Percentiles rank a stretch among this genome's conserved stretches.
Conservation (phyloP, 2,113 vertebrate species). For the Gavialis gangeticus region DNA sequence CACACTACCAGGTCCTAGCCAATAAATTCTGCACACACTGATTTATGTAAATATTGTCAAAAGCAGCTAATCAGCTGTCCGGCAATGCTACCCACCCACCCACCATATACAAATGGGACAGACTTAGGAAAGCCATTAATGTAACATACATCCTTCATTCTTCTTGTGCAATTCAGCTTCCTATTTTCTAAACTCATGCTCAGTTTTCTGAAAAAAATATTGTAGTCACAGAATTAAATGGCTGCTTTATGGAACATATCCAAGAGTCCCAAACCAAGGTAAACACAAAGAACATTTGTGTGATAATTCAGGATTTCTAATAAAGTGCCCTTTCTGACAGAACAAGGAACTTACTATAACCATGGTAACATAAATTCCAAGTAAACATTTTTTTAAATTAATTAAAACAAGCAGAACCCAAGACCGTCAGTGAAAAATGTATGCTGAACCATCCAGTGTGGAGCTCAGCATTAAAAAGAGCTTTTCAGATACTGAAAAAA, state of each 20-base stretch:
- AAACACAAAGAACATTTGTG: slow-evolving; percentile 44
- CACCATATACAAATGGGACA: not conserved
- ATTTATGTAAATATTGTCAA: not conserved
- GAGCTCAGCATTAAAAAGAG: not conserved
- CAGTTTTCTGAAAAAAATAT: not conserved
- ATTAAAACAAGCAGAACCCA: slow-evolving; percentile 24
- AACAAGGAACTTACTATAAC: slow-evolving; percentile 33
- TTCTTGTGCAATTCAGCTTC: not conserved
- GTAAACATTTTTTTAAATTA: slow-evolving; percentile 63
- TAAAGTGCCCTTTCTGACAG: not conserved
- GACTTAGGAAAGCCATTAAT: slow-evolving; percentile 5
- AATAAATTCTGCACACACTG: not conserved
- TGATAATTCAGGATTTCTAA: slow-evolving; percentile 54
- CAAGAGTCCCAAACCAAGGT: slow-evolving; percentile 4
- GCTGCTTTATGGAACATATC: slow-evolving; percentile 21
- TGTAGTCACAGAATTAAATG: slow-evolving; percentile 18
- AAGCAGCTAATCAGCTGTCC: not conserved
- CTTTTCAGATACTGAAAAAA: slow-evolving; percentile 27
- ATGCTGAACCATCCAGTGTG: not conserved
- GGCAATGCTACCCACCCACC: not conserved
- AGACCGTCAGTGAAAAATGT: slow-evolving; percentile 34
- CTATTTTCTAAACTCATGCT: slow-evolving; percentile 32
- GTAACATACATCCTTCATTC: not conserved
- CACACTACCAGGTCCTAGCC: not conserved
- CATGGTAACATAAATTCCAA: slow-evolving; percentile 54